Evolutionary conservation across 2,113 vertebrate genomes (phyloP), one percentile per base, ranked within the genome.

Genomic region (Calidris pugnax): DNA sequence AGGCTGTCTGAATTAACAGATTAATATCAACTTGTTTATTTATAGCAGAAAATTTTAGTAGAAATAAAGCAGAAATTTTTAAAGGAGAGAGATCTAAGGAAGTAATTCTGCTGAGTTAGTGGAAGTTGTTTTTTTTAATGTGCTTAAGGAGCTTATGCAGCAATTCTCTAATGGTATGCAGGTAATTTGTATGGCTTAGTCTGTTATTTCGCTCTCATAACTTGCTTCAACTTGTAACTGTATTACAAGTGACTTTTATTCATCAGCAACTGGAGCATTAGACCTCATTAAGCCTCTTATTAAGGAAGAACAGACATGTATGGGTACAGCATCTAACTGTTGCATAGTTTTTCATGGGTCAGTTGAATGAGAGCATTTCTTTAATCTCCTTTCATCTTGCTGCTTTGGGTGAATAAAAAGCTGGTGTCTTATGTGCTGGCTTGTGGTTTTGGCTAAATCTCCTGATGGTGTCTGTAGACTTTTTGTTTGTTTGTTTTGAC

Each of bases 241-340:
- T 80, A 50, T 93, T 94, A 81, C 1, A 6, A 90, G 37, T 85
- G 75, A 48, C 87, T 97, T 94, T 93, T 87, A 85, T 87, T 94
- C 87, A 72, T 60, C 62, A 85, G 21, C 39, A 76, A 2, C 2
- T 4, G 66, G 62, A 82, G 9, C 85, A 76, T 89, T 89, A 93
- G 76, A 41, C 64, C 79, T 89, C 50, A 75, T 93, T 95, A 93
- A 62, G 24, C 35, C 28, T 82, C 71, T 85, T 94, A 89, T 87
- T 87, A 66, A 85, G 53, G 71, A 91, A 68, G 62, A 87, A 30
- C 4, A 75, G 69, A 33, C 56, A 50, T 19, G 21, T 77, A 24
- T 33, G 27, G 84, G 56, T 87, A 27, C 21, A 85, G 30, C 59
- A 57, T 81, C 63, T 67, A 35, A 50, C 64, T 59, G 33, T 76